Conservation (phyloP, 2,797 vertebrate genomes). For the Lagocephalus sceleratus region DNA sequence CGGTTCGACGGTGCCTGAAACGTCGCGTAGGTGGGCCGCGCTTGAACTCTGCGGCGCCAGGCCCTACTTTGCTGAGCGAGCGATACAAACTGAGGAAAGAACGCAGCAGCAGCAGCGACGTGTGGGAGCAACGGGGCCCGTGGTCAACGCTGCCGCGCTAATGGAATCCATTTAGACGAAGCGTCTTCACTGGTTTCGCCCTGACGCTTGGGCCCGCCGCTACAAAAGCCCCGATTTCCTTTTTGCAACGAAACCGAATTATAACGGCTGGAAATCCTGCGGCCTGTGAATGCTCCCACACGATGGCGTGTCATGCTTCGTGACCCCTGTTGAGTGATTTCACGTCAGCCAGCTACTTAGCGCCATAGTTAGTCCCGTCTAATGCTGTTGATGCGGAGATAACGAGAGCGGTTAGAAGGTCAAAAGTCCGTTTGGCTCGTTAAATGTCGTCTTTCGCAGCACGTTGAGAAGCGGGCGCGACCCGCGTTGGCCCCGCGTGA, state of each 20-base stretch:
- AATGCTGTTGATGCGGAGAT: no score
- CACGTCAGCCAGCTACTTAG: no score
- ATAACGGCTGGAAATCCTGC: constrained; percentile 5
- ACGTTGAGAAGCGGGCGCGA: no score
- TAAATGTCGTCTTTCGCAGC: no score
- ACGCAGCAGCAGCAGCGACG: constrained; percentile 14
- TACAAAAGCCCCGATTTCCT: constrained; percentile 2
- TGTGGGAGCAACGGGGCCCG: neutral
- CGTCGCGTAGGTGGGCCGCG: constrained; percentile 20
- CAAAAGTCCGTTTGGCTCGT: no score
- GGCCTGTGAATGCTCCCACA: no score
- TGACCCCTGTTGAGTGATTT: no score
- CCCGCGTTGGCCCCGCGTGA: no score
- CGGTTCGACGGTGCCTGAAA: no score
- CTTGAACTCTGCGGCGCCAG: constrained; percentile 38
- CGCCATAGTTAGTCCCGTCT: no score
- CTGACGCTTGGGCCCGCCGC: neutral
- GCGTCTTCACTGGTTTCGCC: neutral
- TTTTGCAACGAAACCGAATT: constrained; percentile 1
- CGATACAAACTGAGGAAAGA: constrained; percentile 31
- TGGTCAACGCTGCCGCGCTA: constrained; percentile 1
- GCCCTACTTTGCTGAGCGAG: constrained; percentile 65
- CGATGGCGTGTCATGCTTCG: no score
- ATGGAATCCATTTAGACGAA: neutral
- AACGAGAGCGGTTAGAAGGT: no score